Evolutionary conservation across 2,888 invertebrate genomes (phyloP).

Genomic region (Pammene aurita): DNA sequence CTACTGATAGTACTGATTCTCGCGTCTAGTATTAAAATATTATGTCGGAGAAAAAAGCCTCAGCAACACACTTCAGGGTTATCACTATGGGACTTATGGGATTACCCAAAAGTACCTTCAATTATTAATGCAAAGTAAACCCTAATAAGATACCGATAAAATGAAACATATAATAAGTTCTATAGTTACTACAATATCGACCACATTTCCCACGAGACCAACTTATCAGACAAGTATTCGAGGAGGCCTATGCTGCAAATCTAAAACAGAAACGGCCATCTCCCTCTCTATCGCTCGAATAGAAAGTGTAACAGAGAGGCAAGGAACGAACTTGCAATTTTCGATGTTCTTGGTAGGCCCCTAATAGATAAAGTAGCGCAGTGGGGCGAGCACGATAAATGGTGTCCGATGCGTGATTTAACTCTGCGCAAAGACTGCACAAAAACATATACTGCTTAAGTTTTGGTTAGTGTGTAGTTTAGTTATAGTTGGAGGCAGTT

Average conservation of each 20-base stretch:
- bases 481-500: neutral
- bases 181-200: slow-evolving; percentile 6
- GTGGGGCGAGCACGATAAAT: slow-evolving; percentile 18
- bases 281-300: no score
- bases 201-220: slow-evolving; percentile 14
- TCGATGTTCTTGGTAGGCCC: neutral
- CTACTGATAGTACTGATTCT: no score
- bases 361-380: neutral
- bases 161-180: no score
- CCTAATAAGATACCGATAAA: neutral
- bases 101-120: no score
- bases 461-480: neutral
- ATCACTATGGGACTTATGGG: no score
- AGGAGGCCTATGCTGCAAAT: no score
- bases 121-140: neutral
- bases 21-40: no score
- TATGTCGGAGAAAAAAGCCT: no score
- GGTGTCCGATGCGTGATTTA: slow-evolving; percentile 22
- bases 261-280: no score
- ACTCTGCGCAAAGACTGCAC: slow-evolving; percentile 19
- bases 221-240: neutral
- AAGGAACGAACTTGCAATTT: no score
- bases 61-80: no score
- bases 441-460: neutral
- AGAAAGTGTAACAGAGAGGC: no score